A percentile compares a stretch with the other conserved stretches of the same genome.
phyloP scores from a whole-genome alignment of 2,797 vertebrate genomes.

The Myoxocephalus aenaeus region DNA sequence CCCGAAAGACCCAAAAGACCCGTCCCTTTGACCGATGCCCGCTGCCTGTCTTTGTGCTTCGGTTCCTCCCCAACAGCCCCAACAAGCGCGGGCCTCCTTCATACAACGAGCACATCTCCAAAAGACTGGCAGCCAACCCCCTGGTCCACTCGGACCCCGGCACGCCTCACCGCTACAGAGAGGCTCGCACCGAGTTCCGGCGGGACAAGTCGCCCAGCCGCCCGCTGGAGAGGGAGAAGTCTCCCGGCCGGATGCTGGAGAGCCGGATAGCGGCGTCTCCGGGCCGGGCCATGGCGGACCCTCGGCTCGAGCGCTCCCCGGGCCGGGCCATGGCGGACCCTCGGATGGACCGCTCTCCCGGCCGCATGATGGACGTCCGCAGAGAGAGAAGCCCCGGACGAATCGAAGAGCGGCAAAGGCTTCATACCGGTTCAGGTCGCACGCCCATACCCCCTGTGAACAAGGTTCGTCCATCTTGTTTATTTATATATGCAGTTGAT shows the following conservation, averaged over 20 bases:
- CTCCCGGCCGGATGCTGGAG: conserved; percentile 91
- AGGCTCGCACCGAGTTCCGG: conserved; percentile 94
- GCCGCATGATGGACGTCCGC: conserved; percentile 90
- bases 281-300: conserved; percentile 89
- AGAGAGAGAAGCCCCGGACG: conserved; percentile 94
- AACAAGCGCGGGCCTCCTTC: conserved; percentile 98
- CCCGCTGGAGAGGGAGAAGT: conserved; percentile 95
- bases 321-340: conserved; percentile 92
- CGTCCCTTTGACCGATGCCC: conserved; percentile 27
- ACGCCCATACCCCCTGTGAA: conserved; percentile 94
- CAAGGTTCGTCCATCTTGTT: conserved; percentile 85
- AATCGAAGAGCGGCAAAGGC: conserved; percentile 92
- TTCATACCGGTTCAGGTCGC: conserved; percentile 91
- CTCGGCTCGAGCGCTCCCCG: conserved; percentile 91
- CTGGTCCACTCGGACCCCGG: conserved; percentile 91
- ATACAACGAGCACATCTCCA: conserved; percentile 99
- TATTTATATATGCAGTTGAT: background rate
- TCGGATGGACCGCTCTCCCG: conserved; percentile 87
- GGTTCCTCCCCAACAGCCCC: conserved; percentile 85
- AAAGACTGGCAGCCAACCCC: conserved; percentile 93
- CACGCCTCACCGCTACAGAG: conserved; percentile 95
- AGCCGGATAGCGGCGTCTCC: conserved; percentile 91
- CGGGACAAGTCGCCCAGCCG: conserved; percentile 94
- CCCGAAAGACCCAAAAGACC: background rate
- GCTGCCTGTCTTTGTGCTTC: conserved; percentile 32